Base-by-base conservation (phyloP, 1,140 invertebrate genomes). In the Drosophila paulistorum region DNA sequence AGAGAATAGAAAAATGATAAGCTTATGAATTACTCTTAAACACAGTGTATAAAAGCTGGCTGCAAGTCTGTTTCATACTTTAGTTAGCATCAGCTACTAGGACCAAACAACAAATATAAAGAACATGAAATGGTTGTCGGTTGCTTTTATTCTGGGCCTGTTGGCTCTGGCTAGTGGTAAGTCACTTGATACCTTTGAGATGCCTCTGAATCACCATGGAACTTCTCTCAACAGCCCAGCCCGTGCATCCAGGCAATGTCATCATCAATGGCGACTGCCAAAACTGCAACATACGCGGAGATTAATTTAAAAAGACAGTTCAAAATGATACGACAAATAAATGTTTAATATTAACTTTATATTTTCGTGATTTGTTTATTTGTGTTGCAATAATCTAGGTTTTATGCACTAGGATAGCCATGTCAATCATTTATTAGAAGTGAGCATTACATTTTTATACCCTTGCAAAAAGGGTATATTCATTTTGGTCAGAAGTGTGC, bases 191-290 rank as follows among this genome's bases (percentile, higher is more conserved):
- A 14, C 2, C 35, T 23, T 1, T 13, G 13, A 7, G 17, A 17
- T 23, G 20, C 10, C 41, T 23, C 33, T 17, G 17, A 20, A 9
- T 26, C 2, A 6, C 6, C 35, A 30, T 37, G 7, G 3, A 59
- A 5, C 1, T 10, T 30, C 14, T 13, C 62, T 30, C 9, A 2
- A 10, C 57, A 86, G 82, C 83, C 39, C 79, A 59, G 58, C 83
- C 83, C 4, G 55, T 86, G 42, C 68, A 57, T 20, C 76, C 82
- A 13, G 82, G 79, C 61, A 79, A 86, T 66, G 75, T 86, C 14
- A 79, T 86, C 39, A 86, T 86, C 61, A 86, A 86, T 45, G 82
- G 82, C 3, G 75, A 86, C n/a, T 86, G 82, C 66, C 71, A 37
- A 39, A 59, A 67, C 9, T 86, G 83, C 83, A 87, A 87, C 35